Base-by-base conservation (phyloP, 2,888 invertebrate species). In the Eupithecia tripunctaria region DNA sequence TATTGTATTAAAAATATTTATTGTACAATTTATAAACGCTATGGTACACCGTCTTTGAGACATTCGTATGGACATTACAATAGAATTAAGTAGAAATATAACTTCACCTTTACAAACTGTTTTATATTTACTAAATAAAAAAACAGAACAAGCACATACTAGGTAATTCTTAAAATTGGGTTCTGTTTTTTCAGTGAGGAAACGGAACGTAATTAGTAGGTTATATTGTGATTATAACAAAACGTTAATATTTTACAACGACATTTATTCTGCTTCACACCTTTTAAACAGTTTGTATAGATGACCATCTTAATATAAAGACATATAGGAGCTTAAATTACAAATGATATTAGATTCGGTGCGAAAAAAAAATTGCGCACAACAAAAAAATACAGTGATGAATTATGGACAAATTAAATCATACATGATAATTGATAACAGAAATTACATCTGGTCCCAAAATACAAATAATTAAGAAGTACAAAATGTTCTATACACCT, bases 11-110 rank as follows among this genome's bases (percentile, higher is more conserved):
- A 70, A 76, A 76, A 76, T 73, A 73, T 76, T 73, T 76, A 76
- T 72, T 76, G 70, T 73, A 76, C 69, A 76, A 43, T 68, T 47
- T 71, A 75, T 70, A 68, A 68, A 71, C 69, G 69, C 62, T 71
- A 76, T 62, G 29, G 62, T 73, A 76, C 73, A 71, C 59, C 25
- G 75, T 73, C 76, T 76, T 76, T 73, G 62, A 76, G 76, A 76
- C 73, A 68, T 65, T 73, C 68, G 65, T 70, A 70, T 73, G 68
- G 68, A 70, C 68, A 64, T 62, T 63, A 63, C n/a, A 41, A 21
- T 56, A 56, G 25, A 56, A 56, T 25, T 56, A 56, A 25, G n/a
- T 21, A 51, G 21, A n/a, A 51, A 5, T 3, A 25, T 12, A 56
- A 25, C 12, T 1, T 56, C 21, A 21, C 21, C 21, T 3, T 25